Evolutionary conservation across 53 echinoderm and acorn worm species (phyloP).

Genomic region (Patiria pectinifera): DNA sequence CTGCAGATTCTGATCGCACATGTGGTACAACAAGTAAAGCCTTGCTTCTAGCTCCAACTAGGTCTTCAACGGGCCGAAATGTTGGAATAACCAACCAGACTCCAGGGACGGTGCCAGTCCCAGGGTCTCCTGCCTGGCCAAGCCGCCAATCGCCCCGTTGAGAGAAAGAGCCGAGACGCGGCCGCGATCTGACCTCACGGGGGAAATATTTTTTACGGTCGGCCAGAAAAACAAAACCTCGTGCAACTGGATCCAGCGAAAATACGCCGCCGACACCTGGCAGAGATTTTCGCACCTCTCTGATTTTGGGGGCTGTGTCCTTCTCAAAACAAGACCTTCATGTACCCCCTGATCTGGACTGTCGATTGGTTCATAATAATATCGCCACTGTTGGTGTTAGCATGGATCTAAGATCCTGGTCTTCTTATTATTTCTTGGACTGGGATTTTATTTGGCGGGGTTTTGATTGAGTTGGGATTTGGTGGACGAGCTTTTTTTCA

Average conservation of each 20-base stretch:
- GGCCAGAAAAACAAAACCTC: conserved; percentile 51
- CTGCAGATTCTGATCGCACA: not conserved
- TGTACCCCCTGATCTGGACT: conserved; percentile 18
- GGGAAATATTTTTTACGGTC: conserved; percentile 27
- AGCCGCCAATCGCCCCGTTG: conserved; percentile 15
- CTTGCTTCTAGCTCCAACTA: not conserved
- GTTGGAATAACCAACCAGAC: not conserved
- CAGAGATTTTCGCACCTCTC: conserved; percentile 41
- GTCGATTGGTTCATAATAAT: not conserved
- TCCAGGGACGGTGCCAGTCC: not conserved
- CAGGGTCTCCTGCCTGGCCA: not conserved
- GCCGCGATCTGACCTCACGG: conserved; percentile 31
- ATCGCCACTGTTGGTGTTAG: conserved; percentile 31
- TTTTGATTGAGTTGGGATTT: conserved; percentile 65
- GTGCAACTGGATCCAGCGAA: conserved; percentile 24
- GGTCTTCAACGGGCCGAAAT: not conserved
- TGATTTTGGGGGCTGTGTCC: not conserved
- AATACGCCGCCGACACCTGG: conserved; percentile 44
- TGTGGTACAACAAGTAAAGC: not conserved
- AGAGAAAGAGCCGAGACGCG: conserved; percentile 11
- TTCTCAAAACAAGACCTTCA: conserved; percentile 41
- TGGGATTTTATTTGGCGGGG: conserved; percentile 47
- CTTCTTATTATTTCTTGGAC: not conserved
- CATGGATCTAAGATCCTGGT: not conserved
- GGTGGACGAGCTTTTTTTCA: conserved; percentile 9